Conservation (phyloP, 2,888 invertebrate genomes). For the Drosophila flavopinicola region DNA sequence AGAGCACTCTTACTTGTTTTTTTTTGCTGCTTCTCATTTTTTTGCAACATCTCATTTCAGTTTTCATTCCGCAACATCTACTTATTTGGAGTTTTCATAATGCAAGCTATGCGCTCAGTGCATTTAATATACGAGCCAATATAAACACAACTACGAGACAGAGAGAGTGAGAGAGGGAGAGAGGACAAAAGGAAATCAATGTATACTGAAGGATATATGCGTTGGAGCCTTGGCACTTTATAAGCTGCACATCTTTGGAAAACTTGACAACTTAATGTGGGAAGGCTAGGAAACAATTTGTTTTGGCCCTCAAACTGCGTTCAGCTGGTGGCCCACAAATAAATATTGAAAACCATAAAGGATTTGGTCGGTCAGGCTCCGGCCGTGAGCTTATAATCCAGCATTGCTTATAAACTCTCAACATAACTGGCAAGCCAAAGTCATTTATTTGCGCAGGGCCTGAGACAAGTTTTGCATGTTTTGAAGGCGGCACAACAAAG, state of each 20-base stretch:
- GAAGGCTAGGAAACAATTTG: conserved; percentile 63
- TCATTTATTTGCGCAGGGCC: conserved; percentile 60
- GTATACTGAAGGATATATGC: conserved; percentile 7
- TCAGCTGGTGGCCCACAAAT: conserved; percentile 65
- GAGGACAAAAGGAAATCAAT: conserved; percentile 19
- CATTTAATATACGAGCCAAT: conserved; percentile 22
- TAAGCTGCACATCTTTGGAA: conserved; percentile 25
- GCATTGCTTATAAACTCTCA: conserved; percentile 54
- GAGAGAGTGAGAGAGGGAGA: background rate
- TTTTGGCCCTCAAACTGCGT: conserved; percentile 45
- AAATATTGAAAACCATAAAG: conserved; percentile 66
- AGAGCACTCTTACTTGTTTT: conserved; percentile 3
- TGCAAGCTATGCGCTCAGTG: background rate
- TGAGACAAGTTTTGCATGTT: conserved; percentile 54
- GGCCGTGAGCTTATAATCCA: conserved; percentile 54
- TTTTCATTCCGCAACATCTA: conserved; percentile 24
- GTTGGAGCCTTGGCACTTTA: conserved; percentile 17
- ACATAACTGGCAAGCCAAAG: conserved; percentile 57
- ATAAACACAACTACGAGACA: too few species aligned
- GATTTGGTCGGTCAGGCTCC: conserved; percentile 58
- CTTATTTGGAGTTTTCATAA: conserved; percentile 36
- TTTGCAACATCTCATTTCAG: conserved; percentile 52
- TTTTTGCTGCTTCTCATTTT: conserved; percentile 10
- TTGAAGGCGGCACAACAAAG: conserved; percentile 51
- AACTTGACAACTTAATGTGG: conserved; percentile 70